Evolutionary conservation across 1,140 invertebrate species (phyloP), one percentile per base, ranked within the genome.

Genomic region (Adelges cooleyi): DNA sequence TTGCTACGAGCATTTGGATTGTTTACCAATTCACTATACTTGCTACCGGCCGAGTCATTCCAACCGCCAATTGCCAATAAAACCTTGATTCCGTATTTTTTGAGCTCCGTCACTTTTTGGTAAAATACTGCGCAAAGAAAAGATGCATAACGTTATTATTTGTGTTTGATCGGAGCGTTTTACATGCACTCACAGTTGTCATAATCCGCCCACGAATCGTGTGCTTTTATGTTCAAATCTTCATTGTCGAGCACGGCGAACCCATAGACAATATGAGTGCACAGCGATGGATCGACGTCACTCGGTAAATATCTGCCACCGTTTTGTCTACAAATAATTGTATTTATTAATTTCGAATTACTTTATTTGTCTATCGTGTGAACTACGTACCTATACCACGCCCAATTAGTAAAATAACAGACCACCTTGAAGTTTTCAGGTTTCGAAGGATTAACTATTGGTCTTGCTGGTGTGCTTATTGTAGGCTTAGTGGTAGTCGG

Each of bases 191-290:
- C 79, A 81, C 78, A 77, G 67, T 85, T 85, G 69, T 84, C 83
- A 56, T 81, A 76, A 71, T 85, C 84, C 0, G 83, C 81, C 84
- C 84, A 85, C 22, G 78, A 74, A 68, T 86, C 84, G 66, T 84
- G 82, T 0, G 82, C 79, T 71, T 81, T 83, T n/a, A 86, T 84
- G 0, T 78, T 75, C 2, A 84, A 69, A 27, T 78, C 73, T 18
- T 82, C 75, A 13, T 75, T 74, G 69, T 86, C 79, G 11, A 86
- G 72, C 2, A 84, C 81, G 15, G 83, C 85, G 71, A 87, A 88
- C 2, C 84, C 84, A 70, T 87, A 87, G 8, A 87, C 79, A 46
- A 87, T 80, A 69, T 88, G 86, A 0, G 85, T 86, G 70, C 86
- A 87, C 5, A 87, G 75, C 69, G 80, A 76, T 1, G 80, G 75